Evolutionary conservation across 2,888 invertebrate species (phyloP), one percentile per base, ranked within the genome.

Genomic region (Melinaea marsaeus): DNA sequence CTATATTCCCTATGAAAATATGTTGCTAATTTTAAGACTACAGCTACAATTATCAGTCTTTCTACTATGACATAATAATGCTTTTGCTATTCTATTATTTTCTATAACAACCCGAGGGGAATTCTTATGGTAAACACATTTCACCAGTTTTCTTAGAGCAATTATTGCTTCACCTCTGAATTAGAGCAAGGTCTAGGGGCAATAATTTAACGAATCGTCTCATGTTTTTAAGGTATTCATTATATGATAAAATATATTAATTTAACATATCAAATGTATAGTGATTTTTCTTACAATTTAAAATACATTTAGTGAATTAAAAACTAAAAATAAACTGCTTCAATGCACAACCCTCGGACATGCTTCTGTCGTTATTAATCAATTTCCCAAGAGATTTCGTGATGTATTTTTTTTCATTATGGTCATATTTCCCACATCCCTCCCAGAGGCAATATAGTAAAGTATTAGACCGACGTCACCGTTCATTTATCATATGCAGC

Each of bases 401-500:
- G 68, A 71, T 75, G 83, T 81, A 83, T 77, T 78, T 81, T 77
- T 81, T 80, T 79, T 79, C 80, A 86, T 85, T 83, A 83, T 77
- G 78, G 82, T 83, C 83, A 86, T 84, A 86, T 80, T 80, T 84
- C 78, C 74, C 72, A 70, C 73, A 71, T 69, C 74, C 74, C 75
- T 71, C 69, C 67, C 64, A 63, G 63, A 66, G 64, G 69, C 77
- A 73, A 75, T 76, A 81, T 79, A 83, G 79, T 79, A 83, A 84
- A 79, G 81, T 83, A 80, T 80, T 79, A 78, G 78, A 78, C 74
- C 78, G 74, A 60, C 77, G 75, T 77, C 74, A 73, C 68, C 71
- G 79, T 79, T 77, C 83, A 88, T 90, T 87, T 89, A 86, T 89
- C 88, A 90, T 86, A 82, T 81, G 83, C 78, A 80, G 78, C 72